Evolutionary conservation across 2,888 invertebrate genomes (phyloP).

Genomic region (Hetaerina titia): DNA sequence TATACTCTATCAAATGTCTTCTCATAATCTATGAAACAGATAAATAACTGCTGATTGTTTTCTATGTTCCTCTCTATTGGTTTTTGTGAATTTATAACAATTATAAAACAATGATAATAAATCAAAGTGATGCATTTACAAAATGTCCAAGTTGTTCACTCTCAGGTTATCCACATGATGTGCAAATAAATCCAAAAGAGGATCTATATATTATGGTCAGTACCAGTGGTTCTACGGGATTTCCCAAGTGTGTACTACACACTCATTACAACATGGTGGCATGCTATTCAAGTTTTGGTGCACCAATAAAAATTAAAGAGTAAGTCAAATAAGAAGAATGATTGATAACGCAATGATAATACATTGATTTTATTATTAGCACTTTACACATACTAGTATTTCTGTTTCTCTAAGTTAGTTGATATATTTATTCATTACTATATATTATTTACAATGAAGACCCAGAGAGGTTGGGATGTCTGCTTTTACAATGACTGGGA

Average conservation of each 20-base stretch:
- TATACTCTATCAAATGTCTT: too few species aligned
- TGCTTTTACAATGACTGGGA: background rate
- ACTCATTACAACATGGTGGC: slow-evolving; percentile 52
- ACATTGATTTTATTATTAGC: too few species aligned
- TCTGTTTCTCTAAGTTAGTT: too few species aligned
- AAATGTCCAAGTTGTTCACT: background rate
- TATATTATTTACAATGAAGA: background rate
- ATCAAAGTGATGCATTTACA: too few species aligned
- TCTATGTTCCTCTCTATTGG: too few species aligned
- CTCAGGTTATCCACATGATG: slow-evolving; percentile 17
- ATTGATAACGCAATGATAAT: background rate
- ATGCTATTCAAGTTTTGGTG: background rate
- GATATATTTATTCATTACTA: background rate
- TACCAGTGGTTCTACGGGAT: slow-evolving; percentile 65
- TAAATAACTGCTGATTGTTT: too few species aligned
- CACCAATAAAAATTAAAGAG: slow-evolving; percentile 21
- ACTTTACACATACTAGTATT: too few species aligned
- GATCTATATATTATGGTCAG: background rate
- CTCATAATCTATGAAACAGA: too few species aligned
- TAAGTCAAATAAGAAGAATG: background rate
- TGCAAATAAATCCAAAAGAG: slow-evolving; percentile 20
- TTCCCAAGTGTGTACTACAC: slow-evolving; percentile 55
- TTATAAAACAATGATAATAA: too few species aligned
- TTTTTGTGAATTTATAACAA: too few species aligned
- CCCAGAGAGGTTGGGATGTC: background rate